These are phyloP conservation scores for Hofmannophila pseudospretella DNA, from an alignment of 2,888 invertebrate species.

Conservation along the genomic window DNA sequence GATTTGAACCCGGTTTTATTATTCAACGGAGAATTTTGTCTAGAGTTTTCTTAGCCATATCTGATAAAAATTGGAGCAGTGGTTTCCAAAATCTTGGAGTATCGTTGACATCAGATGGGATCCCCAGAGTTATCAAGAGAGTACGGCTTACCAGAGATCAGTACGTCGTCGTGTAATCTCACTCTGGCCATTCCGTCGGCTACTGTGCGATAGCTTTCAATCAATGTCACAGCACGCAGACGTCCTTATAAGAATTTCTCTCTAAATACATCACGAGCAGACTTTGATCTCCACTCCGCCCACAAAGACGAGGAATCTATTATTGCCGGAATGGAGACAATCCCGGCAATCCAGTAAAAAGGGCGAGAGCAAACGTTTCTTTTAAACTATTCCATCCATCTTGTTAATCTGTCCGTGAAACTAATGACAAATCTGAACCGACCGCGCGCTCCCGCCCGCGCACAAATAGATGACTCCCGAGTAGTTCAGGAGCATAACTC, in stretches of 20 bases:
- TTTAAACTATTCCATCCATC: slow-evolving; percentile 39
- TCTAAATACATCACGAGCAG: neutral
- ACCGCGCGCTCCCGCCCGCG: neutral
- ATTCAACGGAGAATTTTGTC: too few species aligned
- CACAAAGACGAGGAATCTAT: slow-evolving; percentile 2
- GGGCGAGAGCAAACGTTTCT: slow-evolving; percentile 41
- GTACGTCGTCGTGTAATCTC: too few species aligned
- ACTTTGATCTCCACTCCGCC: neutral
- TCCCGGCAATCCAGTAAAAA: slow-evolving; percentile 16
- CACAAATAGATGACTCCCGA: slow-evolving; percentile 21
- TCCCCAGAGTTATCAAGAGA: too few species aligned
- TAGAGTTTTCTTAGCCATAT: too few species aligned
- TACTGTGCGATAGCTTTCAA: too few species aligned
- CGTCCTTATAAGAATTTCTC: neutral
- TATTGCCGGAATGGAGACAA: neutral
- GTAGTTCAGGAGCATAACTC: slow-evolving; percentile 17
- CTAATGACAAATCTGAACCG: slow-evolving; percentile 22
- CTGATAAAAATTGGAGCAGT: too few species aligned
- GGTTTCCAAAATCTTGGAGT: too few species aligned
- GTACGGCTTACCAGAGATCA: too few species aligned
- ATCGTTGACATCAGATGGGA: too few species aligned
- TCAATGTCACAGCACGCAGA: neutral
- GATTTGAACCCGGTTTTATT: too few species aligned
- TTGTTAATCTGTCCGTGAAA: slow-evolving; percentile 33
- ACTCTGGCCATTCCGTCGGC: too few species aligned